Percentiles rank a stretch among this genome's conserved stretches.
Conservation (phyloP, 2,113 vertebrate genomes). For the Eurystomus gularis region DNA sequence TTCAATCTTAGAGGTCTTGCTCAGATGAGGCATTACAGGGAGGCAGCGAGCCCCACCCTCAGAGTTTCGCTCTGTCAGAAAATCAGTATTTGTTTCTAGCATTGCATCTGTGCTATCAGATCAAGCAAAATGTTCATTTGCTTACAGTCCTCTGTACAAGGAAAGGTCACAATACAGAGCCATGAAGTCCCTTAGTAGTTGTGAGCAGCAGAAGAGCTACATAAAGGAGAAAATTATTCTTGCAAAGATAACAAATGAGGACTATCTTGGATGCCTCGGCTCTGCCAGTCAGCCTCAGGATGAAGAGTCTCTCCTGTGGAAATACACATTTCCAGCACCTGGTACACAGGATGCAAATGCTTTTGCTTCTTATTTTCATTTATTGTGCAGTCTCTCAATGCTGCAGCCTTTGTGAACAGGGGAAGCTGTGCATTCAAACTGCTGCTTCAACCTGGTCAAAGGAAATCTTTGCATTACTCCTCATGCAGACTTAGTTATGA, state of each 20-base stretch:
- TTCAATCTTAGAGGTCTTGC: background rate
- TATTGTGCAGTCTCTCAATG: background rate
- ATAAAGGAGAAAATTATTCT: background rate
- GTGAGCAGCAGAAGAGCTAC: background rate
- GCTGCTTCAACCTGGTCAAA: background rate
- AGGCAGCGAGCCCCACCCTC: background rate
- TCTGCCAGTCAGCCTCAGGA: background rate
- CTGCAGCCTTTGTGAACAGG: background rate
- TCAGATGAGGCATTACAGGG: background rate
- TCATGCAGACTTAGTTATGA: background rate
- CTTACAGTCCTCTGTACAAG: background rate
- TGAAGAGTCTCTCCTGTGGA: background rate
- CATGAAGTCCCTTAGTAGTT: background rate
- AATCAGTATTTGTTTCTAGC: background rate
- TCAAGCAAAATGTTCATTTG: background rate
- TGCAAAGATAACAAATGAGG: background rate
- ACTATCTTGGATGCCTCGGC: fast-evolving
- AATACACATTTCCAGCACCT: background rate
- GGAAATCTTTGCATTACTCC: background rate
- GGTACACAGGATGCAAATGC: background rate
- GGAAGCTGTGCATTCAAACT: background rate
- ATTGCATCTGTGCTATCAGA: background rate
- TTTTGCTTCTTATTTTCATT: background rate
- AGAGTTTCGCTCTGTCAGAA: background rate
- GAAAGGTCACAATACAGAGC: background rate